Evolutionary conservation across 2,113 vertebrate genomes (phyloP).

Genomic region (Cariama cristata): DNA sequence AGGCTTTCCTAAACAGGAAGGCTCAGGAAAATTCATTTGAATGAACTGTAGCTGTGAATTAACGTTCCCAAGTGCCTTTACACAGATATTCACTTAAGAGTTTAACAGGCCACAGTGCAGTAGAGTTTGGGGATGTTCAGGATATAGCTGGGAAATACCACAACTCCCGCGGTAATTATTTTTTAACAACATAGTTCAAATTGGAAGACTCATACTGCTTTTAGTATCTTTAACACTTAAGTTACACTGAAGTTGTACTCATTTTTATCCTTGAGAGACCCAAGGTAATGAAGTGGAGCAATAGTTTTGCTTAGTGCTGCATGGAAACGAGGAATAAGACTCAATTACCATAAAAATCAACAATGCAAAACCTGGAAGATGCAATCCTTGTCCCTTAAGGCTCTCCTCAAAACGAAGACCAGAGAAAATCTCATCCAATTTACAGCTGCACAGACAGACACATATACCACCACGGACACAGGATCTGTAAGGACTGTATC

Average conservation of each 20-base stretch:
- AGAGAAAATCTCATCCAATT: background rate
- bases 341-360: background rate
- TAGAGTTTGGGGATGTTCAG: background rate
- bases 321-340: background rate
- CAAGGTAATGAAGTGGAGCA: background rate
- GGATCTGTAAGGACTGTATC: background rate
- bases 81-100: background rate
- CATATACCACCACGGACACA: background rate
- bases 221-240: background rate
- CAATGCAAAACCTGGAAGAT: background rate
- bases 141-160: background rate
- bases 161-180: background rate
- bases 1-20: conserved; percentile 37
- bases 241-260: background rate
- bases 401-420: background rate
- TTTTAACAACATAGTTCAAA: background rate
- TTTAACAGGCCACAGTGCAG: background rate
- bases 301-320: background rate
- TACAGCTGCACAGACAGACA: background rate
- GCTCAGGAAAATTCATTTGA: conserved; percentile 29
- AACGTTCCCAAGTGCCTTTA: background rate
- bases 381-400: background rate
- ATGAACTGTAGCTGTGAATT: conserved; percentile 12
- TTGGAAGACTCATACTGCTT: background rate
- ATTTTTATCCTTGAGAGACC: background rate